These are phyloP conservation scores for Onychomys torridus DNA, from an alignment of 2,797 vertebrate genomes.

Conservation along the genomic window DNA sequence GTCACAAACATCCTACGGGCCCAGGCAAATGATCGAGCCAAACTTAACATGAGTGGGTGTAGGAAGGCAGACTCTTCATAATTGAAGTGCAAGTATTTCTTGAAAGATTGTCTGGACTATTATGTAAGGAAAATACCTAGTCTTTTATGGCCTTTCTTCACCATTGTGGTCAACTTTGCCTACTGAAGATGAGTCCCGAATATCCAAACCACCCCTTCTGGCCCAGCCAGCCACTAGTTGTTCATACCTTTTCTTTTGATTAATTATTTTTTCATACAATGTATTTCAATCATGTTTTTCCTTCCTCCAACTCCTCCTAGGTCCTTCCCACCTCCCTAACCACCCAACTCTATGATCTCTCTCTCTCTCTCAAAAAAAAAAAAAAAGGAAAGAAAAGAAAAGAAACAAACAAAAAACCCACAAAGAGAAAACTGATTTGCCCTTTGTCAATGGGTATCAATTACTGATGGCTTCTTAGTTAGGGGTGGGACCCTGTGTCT, in stretches of 20 bases:
- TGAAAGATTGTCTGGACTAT: constrained; percentile 5
- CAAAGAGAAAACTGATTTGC: neutral
- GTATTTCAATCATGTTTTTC: neutral
- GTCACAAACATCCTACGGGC: neutral
- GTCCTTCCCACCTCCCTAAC: neutral
- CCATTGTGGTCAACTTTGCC: neutral
- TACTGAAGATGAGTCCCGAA: neutral
- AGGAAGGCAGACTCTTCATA: neutral
- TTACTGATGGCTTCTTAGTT: neutral
- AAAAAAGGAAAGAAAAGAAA: neutral
- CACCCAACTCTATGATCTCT: neutral
- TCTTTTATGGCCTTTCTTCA: neutral
- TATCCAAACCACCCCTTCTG: neutral
- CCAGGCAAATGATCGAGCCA: neutral
- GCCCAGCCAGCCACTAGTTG: neutral
- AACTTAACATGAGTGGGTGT: neutral
- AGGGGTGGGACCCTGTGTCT: neutral
- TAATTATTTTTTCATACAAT: neutral
- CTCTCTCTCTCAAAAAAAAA: neutral
- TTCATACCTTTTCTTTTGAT: neutral
- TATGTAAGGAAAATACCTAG: neutral
- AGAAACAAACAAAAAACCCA: neutral
- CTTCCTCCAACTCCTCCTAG: neutral
- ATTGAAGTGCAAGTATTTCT: neutral
- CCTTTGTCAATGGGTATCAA: neutral